phyloP scores from a whole-genome alignment of 2,888 invertebrate genomes.

The Scaptomyza flava region DNA sequence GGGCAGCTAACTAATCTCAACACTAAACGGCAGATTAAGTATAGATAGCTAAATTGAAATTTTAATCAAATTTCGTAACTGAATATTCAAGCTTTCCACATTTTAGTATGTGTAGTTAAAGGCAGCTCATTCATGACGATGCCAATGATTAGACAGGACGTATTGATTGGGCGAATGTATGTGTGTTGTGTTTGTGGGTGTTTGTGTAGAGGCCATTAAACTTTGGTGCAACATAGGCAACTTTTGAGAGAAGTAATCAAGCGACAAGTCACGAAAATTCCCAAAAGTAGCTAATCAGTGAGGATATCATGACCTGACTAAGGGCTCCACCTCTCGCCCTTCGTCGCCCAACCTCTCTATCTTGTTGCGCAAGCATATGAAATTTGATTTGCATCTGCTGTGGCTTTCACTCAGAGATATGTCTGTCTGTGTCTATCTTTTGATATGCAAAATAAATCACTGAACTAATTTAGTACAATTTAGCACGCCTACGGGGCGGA shows the following conservation, averaged over 20 bases:
- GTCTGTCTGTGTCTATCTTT: slow-evolving; percentile 27
- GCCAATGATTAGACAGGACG: slow-evolving; percentile 30
- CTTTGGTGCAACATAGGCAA: slow-evolving; percentile 44
- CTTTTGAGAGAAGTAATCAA: slow-evolving; percentile 68
- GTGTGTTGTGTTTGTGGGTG: slow-evolving; percentile 17
- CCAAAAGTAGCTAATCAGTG: slow-evolving; percentile 73
- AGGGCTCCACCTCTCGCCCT: not conserved
- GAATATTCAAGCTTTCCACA: slow-evolving; percentile 6
- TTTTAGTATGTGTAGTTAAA: slow-evolving; percentile 21
- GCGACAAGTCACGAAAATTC: slow-evolving; percentile 68
- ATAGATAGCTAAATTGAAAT: slow-evolving; percentile 63
- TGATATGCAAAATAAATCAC: slow-evolving; percentile 69
- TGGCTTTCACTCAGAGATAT: slow-evolving; percentile 1
- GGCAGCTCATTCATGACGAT: slow-evolving; percentile 23
- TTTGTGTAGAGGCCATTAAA: slow-evolving; percentile 53
- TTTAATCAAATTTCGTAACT: slow-evolving; percentile 67
- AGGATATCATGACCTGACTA: slow-evolving; percentile 52
- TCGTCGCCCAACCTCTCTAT: slow-evolving; percentile 1
- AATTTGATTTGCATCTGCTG: slow-evolving; percentile 40
- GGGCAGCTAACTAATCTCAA: slow-evolving; percentile 59
- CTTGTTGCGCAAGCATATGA: slow-evolving; percentile 26
- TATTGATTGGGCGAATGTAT: slow-evolving; percentile 7
- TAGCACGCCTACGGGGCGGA: slow-evolving; percentile 54
- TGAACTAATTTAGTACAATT: slow-evolving; percentile 65
- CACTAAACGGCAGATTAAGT: slow-evolving; percentile 46